Evolutionary conservation across 2,888 invertebrate species (phyloP).

Genomic region (Kuschelorhynchus macadamiae): DNA sequence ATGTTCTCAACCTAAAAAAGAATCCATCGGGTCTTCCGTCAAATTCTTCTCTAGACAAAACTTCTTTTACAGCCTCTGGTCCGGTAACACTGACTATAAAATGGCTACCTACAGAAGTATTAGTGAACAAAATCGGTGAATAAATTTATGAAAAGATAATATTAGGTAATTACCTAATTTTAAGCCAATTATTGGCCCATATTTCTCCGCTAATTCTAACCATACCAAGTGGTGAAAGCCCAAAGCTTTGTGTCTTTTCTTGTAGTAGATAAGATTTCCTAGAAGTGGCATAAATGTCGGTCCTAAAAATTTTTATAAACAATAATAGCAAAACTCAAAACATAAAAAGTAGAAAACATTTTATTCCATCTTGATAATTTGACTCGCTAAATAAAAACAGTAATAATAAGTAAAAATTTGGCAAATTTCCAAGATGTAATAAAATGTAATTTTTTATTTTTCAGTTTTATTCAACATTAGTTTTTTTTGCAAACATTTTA

Average conservation of each 20-base stretch:
- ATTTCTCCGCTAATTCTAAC: constrained; percentile 72
- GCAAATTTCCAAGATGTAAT: too few species aligned
- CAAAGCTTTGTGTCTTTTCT: constrained; percentile 61
- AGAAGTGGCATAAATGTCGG: constrained; percentile 73
- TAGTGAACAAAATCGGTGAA: too few species aligned
- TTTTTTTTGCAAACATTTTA: too few species aligned
- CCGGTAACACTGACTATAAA: constrained; percentile 76
- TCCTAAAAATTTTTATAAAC: too few species aligned
- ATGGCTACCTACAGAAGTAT: constrained; percentile 66
- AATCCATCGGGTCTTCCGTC: constrained; percentile 81
- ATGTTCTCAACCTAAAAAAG: constrained; percentile 77
- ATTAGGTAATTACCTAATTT: constrained; percentile 75
- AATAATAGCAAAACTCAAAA: too few species aligned
- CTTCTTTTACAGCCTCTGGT: constrained; percentile 74
- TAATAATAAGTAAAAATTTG: too few species aligned
- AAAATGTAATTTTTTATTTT: too few species aligned
- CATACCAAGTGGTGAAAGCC: constrained; percentile 75
- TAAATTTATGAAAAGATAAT: too few species aligned
- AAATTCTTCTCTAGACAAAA: constrained; percentile 75
- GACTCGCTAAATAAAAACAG: too few species aligned
- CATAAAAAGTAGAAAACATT: too few species aligned
- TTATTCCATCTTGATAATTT: too few species aligned
- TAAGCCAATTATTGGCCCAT: constrained; percentile 78
- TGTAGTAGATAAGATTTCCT: constrained; percentile 69
- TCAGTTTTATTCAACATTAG: too few species aligned